A percentile compares a stretch with the other conserved stretches of the same genome.
These are phyloP conservation scores for Pectinophora gossypiella DNA, from an alignment of 1,140 invertebrate species.

Conservation along the genomic window DNA sequence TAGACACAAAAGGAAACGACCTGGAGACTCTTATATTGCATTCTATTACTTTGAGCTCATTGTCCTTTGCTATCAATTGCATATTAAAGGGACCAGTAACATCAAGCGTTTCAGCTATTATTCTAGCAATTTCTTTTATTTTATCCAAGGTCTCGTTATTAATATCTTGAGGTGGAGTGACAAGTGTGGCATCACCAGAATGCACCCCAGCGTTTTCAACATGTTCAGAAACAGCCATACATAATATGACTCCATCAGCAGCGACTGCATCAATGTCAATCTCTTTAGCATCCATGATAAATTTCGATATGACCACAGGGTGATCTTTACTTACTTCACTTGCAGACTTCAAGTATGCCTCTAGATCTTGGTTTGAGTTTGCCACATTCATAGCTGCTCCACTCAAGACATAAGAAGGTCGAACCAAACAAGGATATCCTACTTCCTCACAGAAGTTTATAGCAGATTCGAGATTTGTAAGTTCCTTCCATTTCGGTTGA, in stretches of 20 bases:
- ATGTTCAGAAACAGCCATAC: conserved; percentile 98
- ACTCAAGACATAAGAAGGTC: conserved; percentile 98
- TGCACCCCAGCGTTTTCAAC: conserved; percentile 99
- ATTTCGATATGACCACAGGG: conserved; percentile 99
- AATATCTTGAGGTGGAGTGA: conserved; percentile 98
- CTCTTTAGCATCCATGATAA: conserved; percentile 98
- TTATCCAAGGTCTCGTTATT: conserved; percentile 94
- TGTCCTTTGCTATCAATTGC: conserved; percentile 99
- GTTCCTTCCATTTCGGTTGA: conserved; percentile 97
- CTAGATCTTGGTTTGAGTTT: conserved; percentile 92
- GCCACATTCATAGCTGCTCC: conserved; percentile 99
- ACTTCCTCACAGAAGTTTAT: conserved; percentile 95
- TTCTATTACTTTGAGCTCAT: conserved; percentile 98
- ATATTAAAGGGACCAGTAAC: conserved; percentile 99
- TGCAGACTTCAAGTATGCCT: conserved; percentile 94
- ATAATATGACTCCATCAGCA: conserved; percentile 92
- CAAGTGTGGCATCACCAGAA: conserved; percentile 98
- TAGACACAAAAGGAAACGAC: conserved; percentile 99
- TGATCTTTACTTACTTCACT: conserved; percentile 96
- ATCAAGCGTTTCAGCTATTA: conserved; percentile 92
- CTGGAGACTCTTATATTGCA: conserved; percentile 98
- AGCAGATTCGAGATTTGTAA: conserved; percentile 91
- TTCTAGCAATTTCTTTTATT: conserved; percentile 92
- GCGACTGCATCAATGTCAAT: conserved; percentile 99
- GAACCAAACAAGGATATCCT: conserved; percentile 97